Conservation (phyloP, 2,888 invertebrate genomes). For the Apodemia mormo region DNA sequence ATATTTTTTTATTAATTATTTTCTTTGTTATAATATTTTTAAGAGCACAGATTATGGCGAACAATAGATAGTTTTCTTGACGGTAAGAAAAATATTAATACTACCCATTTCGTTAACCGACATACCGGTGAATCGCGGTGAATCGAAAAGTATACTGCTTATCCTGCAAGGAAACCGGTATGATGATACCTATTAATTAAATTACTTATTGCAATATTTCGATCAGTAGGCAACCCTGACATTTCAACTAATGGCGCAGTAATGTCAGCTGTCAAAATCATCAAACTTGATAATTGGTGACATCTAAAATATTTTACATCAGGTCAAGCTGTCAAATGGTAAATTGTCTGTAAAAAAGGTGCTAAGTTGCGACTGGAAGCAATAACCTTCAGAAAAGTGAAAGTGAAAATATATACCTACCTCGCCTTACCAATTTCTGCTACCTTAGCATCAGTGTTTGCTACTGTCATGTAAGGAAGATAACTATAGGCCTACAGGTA, state of each 20-base stretch:
- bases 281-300: conserved; percentile 2
- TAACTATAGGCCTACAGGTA: too few species aligned
- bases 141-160: too few species aligned
- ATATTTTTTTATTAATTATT: too few species aligned
- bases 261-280: conserved; percentile 5
- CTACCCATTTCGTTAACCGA: too few species aligned
- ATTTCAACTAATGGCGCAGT: conserved; percentile 1
- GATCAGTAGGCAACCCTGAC: not conserved
- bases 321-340: not conserved
- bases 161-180: too few species aligned
- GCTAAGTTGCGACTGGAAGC: not conserved
- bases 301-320: not conserved
- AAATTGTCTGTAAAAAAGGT: not conserved
- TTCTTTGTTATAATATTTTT: too few species aligned
- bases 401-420: not conserved
- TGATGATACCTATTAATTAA: too few species aligned
- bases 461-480: too few species aligned
- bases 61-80: too few species aligned
- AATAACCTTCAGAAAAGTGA: not conserved
- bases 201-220: not conserved
- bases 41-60: too few species aligned
- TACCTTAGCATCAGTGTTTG: not conserved
- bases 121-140: too few species aligned
- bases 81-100: too few species aligned
- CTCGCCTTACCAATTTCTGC: not conserved